A percentile compares a stretch with the other conserved stretches of the same genome.
These are phyloP conservation scores for Myiopsitta monachus DNA, from an alignment of 2,113 vertebrate genomes.

Conservation along the genomic window DNA sequence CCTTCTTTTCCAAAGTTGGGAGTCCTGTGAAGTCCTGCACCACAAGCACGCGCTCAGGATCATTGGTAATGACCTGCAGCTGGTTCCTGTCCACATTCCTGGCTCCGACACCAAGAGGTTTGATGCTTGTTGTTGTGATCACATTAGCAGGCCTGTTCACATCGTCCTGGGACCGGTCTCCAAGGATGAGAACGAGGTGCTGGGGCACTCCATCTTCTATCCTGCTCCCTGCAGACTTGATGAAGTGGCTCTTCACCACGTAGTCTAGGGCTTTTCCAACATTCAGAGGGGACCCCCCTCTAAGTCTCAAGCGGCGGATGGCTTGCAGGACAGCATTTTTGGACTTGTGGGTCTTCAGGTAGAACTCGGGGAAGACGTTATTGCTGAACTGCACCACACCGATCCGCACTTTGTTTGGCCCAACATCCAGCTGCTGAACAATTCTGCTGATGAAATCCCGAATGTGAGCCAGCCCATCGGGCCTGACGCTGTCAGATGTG, in stretches of 20 bases:
- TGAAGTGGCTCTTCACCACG: constrained; percentile 82
- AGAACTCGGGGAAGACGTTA: constrained; percentile 81
- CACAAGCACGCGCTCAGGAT: constrained; percentile 72
- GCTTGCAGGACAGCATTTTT: constrained; percentile 77
- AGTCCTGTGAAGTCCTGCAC: constrained; percentile 81
- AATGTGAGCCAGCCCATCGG: constrained; percentile 80
- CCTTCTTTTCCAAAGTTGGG: constrained; percentile 60
- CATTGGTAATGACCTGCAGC: constrained; percentile 75
- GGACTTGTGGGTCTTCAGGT: constrained; percentile 80
- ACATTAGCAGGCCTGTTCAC: constrained; percentile 73
- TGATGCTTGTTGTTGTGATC: constrained; percentile 74
- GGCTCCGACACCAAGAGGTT: constrained; percentile 83
- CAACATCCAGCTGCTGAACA: constrained; percentile 83
- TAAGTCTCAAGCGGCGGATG: constrained; percentile 82
- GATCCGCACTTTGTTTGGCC: constrained; percentile 83
- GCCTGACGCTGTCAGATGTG: constrained; percentile 79
- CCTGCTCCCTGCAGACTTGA: constrained; percentile 83
- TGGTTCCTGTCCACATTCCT: constrained; percentile 76
- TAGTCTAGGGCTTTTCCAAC: constrained; percentile 85
- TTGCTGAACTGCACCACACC: constrained; percentile 89
- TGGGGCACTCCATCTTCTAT: constrained; percentile 85
- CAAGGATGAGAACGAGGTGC: constrained; percentile 89
- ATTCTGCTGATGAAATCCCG: constrained; percentile 87
- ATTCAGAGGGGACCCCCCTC: constrained; percentile 81
- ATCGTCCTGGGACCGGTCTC: constrained; percentile 84